Conservation (phyloP, 2,797 vertebrate species). For the Coccyzus lansbergi region DNA sequence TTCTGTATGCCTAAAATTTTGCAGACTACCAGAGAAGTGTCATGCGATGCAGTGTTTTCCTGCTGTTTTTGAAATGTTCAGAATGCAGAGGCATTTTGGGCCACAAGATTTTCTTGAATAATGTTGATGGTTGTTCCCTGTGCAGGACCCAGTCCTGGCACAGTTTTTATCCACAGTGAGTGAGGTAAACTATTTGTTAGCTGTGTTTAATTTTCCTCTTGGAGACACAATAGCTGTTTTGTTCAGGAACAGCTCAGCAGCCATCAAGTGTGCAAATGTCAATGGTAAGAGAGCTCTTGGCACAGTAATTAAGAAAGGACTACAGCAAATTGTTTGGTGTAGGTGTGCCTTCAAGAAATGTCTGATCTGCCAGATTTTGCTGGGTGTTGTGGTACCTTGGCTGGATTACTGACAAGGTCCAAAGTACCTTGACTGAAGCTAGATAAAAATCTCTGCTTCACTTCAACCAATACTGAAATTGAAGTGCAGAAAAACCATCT, state of each 20-base stretch:
- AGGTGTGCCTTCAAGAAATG: neutral
- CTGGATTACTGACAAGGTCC: neutral
- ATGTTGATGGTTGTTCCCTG: neutral
- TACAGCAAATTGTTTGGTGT: neutral
- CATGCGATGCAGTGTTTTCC: rapidly evolving
- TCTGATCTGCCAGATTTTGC: neutral
- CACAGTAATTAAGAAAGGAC: neutral
- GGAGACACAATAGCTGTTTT: neutral
- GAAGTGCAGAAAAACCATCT: neutral
- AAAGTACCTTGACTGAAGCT: neutral
- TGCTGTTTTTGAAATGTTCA: neutral
- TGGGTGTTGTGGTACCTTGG: neutral
- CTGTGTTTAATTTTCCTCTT: neutral
- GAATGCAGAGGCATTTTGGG: neutral
- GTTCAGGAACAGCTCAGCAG: neutral
- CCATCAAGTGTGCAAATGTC: neutral
- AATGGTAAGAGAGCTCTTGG: neutral
- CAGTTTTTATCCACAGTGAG: neutral
- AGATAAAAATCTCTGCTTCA: neutral
- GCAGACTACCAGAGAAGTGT: neutral
- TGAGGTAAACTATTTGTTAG: neutral
- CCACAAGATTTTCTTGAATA: neutral
- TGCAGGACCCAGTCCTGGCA: neutral
- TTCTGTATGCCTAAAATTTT: neutral
- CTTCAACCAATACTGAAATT: neutral